Percentiles rank a stretch among this genome's conserved stretches.
phyloP scores from a whole-genome alignment of 2,888 invertebrate genomes.

The Leucania comma region DNA sequence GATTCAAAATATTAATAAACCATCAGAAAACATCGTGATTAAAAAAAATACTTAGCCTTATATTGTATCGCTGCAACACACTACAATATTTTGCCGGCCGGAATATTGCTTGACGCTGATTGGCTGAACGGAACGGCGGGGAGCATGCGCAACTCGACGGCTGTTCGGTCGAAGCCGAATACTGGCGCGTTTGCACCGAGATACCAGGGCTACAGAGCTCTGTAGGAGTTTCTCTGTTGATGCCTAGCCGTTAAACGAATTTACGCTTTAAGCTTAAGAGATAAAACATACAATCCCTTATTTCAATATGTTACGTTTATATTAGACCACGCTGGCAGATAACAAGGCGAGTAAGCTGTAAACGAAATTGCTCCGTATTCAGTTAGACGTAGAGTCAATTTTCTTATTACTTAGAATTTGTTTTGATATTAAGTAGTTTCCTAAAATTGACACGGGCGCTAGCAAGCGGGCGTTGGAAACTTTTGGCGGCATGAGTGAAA shows the following conservation, averaged over 20 bases:
- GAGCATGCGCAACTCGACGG: slow-evolving; percentile 87
- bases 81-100: slow-evolving; percentile 69
- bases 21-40: background rate
- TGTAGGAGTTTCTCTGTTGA: slow-evolving; percentile 84
- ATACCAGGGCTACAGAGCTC: slow-evolving; percentile 88
- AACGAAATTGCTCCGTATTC: slow-evolving; percentile 72
- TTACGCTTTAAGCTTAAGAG: slow-evolving; percentile 53
- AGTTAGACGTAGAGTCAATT: slow-evolving; percentile 43
- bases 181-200: slow-evolving; percentile 89
- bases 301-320: slow-evolving; percentile 67
- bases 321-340: slow-evolving; percentile 83
- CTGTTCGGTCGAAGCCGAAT: slow-evolving; percentile 87
- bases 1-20: background rate
- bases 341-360: slow-evolving; percentile 72
- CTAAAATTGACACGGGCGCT: slow-evolving; percentile 84
- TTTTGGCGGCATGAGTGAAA: slow-evolving; percentile 69
- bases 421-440: slow-evolving; percentile 83
- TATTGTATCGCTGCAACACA: slow-evolving; percentile 48
- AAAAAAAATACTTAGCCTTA: slow-evolving; percentile 33
- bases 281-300: slow-evolving; percentile 66
- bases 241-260: slow-evolving; percentile 52
- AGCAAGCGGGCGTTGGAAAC: slow-evolving; percentile 77
- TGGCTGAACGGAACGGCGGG: slow-evolving; percentile 84
- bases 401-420: slow-evolving; percentile 54
- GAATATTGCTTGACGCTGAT: slow-evolving; percentile 81